Base-by-base conservation (phyloP, 1,140 invertebrate species). In the Drosophila kohkoa region DNA sequence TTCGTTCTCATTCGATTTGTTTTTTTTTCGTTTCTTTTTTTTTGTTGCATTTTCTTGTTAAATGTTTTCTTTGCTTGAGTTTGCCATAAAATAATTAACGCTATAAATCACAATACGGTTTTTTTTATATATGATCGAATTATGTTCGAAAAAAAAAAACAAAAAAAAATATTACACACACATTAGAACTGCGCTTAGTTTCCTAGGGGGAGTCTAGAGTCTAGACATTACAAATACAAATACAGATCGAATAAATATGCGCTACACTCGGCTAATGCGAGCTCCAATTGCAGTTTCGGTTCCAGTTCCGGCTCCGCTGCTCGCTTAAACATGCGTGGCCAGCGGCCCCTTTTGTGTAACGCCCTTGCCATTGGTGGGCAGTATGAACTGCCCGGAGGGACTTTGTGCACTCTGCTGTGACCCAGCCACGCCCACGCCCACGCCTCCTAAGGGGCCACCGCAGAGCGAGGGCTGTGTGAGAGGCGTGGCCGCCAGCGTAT, bases 41-140 rank as follows among this genome's bases (percentile, higher is more conserved):
- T 58, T 45, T 13, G 32, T 63, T 60, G 13, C 57, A 15, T 67
- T 28, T 57, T 13, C 13, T 25, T 55, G 7, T 38, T 38, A 38
- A 38, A 10, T 32, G 32, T 32, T 32, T 8, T 32, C 7, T 38
- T 38, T 38, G 35, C 35, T 70, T 25, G 66, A 66, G 71, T 76
- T 73, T 76, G 52, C 64, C 78, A 87, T 91, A 83, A 91, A 91
- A 88, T 91, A 91, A 91, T 91, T 91, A 91, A 91, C 85, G 79
- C 89, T 91, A 91, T 77, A 91, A 91, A 91, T 91, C 89, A 91
- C 89, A 90, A 91, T 91, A 86, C 83, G 82, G 88, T 90, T 90
- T 88, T 81, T 74, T 55, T 41, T 70, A 77, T 64, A 54, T 65
- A 70, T 62, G 64, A 68, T 68, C 70, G 60, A 73, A 77, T 60